Percentiles rank a stretch among this genome's conserved stretches.
Evolutionary conservation across 2,797 vertebrate genomes (phyloP).

Genomic region (Vipera latastei): DNA sequence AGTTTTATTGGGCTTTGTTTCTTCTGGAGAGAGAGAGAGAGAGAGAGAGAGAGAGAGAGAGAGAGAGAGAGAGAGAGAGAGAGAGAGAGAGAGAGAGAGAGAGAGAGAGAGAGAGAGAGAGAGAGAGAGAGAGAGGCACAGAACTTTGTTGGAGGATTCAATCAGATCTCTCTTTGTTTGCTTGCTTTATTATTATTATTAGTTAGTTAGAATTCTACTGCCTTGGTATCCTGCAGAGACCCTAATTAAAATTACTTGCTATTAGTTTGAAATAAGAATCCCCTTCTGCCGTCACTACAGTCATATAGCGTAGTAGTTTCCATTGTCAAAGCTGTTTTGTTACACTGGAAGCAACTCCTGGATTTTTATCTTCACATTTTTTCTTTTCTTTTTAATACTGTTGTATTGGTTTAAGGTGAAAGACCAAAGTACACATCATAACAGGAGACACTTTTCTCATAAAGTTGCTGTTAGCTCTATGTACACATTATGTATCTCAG

Average conservation of each 20-base stretch:
- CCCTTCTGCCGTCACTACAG: not conserved
- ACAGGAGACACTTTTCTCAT: not conserved
- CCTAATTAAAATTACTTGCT: slow-evolving; percentile 41
- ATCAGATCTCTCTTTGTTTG: slow-evolving; percentile 33
- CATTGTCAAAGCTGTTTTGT: not conserved
- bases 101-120: not conserved
- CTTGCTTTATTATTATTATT: not conserved
- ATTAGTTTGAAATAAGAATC: slow-evolving; percentile 13
- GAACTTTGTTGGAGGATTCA: slow-evolving; percentile 18
- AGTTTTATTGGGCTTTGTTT: slow-evolving; percentile 18
- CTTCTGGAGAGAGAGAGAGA: slow-evolving; percentile 26
- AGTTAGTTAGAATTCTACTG: slow-evolving; percentile 9
- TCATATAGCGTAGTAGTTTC: not conserved
- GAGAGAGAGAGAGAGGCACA: slow-evolving; percentile 8
- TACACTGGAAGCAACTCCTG: not conserved
- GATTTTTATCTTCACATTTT: not conserved
- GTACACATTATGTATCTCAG: not conserved
- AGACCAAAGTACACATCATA: not conserved
- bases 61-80: not conserved
- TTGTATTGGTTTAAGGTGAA: not conserved
- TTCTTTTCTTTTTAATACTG: not conserved
- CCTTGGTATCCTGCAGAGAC: slow-evolving; percentile 28
- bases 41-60: not conserved
- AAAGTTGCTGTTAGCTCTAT: not conserved
- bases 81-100: not conserved